phyloP scores from a whole-genome alignment of 2,797 vertebrate species.

The Brachymystax lenok region DNA sequence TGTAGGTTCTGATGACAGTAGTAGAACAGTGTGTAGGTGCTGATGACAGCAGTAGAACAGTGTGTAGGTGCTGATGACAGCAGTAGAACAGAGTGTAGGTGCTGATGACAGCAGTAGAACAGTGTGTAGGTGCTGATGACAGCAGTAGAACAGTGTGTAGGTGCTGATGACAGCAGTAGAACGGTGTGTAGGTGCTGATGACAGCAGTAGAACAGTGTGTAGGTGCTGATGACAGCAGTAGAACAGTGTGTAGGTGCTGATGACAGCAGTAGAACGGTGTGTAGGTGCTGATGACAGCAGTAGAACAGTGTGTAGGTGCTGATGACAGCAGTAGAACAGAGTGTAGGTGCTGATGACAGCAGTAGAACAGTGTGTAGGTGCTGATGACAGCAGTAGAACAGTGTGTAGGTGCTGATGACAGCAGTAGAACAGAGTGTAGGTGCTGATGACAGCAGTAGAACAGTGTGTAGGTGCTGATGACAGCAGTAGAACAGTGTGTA shows the following conservation, averaged over 20 bases:
- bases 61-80: constrained; percentile 26
- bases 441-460: not conserved
- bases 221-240: constrained; percentile 29
- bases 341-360: not conserved
- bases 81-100: too few species aligned
- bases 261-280: not conserved
- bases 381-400: not conserved
- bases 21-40: too few species aligned
- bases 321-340: constrained; percentile 16
- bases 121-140: constrained; percentile 24
- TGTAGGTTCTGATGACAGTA: not conserved
- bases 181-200: too few species aligned
- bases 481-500: not conserved
- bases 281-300: too few species aligned
- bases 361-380: too few species aligned
- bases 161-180: not conserved
- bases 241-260: too few species aligned
- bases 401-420: constrained; percentile 27
- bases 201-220: not conserved
- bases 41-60: not conserved
- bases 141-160: not conserved
- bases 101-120: not conserved
- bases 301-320: constrained; percentile 10
- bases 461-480: too few species aligned
- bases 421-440: not conserved